These are phyloP conservation scores for Geococcyx californianus DNA, from an alignment of 2,113 vertebrate genomes.

Conservation along the genomic window DNA sequence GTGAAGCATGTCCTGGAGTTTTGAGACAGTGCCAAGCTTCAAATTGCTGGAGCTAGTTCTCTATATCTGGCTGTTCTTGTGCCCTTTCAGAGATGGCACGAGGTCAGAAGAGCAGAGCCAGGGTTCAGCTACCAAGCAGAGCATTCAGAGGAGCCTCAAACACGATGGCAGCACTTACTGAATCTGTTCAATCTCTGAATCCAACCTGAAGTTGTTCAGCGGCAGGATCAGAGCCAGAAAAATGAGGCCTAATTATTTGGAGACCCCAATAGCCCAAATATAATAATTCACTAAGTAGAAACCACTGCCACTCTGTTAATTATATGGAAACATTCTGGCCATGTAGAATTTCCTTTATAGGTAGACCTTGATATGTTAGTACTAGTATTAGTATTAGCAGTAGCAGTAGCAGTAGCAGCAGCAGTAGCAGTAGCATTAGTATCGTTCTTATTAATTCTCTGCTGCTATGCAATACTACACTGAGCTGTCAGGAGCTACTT, in stretches of 20 bases:
- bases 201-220: background rate
- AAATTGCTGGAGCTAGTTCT: background rate
- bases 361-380: background rate
- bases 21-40: background rate
- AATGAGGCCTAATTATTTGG: background rate
- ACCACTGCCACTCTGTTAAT: background rate
- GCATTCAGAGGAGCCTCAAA: background rate
- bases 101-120: background rate
- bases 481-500: background rate
- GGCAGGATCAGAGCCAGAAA: background rate
- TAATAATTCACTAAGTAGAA: background rate
- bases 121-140: background rate
- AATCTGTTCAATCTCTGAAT: accelerated
- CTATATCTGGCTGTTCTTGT: background rate
- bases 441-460: background rate
- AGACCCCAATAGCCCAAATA: background rate
- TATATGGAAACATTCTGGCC: background rate
- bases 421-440: too few species aligned
- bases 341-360: background rate
- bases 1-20: background rate
- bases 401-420: too few species aligned
- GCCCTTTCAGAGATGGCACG: background rate
- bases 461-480: background rate
- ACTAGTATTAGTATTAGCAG: too few species aligned
- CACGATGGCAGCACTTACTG: background rate